Evolutionary conservation across 2,888 invertebrate genomes (phyloP), one percentile per base, ranked within the genome.

Genomic region (Temnothorax unifasciatus): DNA sequence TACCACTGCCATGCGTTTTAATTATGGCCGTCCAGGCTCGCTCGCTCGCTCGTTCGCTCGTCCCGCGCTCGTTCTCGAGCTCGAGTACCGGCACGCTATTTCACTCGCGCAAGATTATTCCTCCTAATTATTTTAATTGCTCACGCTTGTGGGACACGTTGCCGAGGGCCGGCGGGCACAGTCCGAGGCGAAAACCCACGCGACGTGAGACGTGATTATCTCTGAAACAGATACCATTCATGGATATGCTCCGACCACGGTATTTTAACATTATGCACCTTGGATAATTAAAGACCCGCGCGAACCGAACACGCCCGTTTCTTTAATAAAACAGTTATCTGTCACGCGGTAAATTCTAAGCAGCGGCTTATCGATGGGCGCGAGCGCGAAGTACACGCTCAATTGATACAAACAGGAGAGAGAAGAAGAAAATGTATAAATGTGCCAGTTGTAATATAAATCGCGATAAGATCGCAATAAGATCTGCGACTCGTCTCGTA

Each of bases 71-170:
- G 76, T 76, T 61, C 74, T 81, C 84, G 76, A 88, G 88, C 89
- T 87, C 84, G 88, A 91, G 89, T 87, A 82, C 84, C 84, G 84
- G 84, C 85, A 82, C 88, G 91, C 90, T 90, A 92, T 93, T 93
- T 93, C 82, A 86, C 84, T 77, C 87, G 66, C 66, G 47, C 66
- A 87, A 91, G 92, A 93, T 92, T 93, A 92, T 93, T 92, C 90
- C 86, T 91, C 90, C 91, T 93, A 93, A 93, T 93, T 93, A 93
- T 92, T 93, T 92, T 93, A 93, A 93, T 93, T 92, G 90, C 90
- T 90, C 88, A 81, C 84, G 83, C 79, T 85, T 77, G 73, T 57
- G 66, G 75, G 81, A 82, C 87, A 52, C 15, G 11, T 11, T 44
- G 69, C 68, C 34, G 63, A 29, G 13, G 15, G 21, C 75, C 47